Evolutionary conservation across 2,113 vertebrate genomes (phyloP).

Genomic region (Oxygymnocypris stewartii): DNA sequence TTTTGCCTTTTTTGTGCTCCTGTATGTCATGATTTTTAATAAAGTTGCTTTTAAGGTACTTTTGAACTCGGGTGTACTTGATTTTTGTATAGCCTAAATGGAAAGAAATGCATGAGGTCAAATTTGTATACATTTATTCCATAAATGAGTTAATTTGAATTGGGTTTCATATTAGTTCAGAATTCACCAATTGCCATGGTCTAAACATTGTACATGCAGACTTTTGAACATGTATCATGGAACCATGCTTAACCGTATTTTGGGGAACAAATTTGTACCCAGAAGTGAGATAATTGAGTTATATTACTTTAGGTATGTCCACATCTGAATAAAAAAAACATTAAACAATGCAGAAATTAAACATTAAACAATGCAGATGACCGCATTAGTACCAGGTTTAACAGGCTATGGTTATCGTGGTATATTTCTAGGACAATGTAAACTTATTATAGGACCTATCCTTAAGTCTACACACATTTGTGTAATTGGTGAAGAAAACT

Average conservation of each 20-base stretch:
- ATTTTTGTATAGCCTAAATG: background rate
- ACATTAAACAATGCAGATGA: background rate
- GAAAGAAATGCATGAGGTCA: background rate
- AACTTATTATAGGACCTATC: background rate
- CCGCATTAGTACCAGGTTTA: background rate
- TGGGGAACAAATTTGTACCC: background rate
- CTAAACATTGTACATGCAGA: background rate
- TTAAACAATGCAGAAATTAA: background rate
- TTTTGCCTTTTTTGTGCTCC: conserved; percentile 5
- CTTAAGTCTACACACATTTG: background rate
- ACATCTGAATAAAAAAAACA: background rate
- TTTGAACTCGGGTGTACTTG: background rate
- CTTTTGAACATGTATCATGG: too few relatives aligned
- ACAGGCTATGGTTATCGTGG: background rate
- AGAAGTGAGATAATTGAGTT: background rate
- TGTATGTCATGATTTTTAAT: conserved; percentile 21
- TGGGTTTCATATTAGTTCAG: background rate
- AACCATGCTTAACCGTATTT: background rate
- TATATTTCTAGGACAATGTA: background rate
- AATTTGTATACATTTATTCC: background rate
- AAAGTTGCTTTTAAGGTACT: conserved; percentile 36
- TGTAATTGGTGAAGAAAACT: background rate
- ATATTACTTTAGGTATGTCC: background rate
- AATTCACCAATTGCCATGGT: background rate
- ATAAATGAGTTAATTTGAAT: background rate